These are phyloP conservation scores for Mallotus villosus DNA, from an alignment of 2,797 vertebrate species.

Conservation along the genomic window DNA sequence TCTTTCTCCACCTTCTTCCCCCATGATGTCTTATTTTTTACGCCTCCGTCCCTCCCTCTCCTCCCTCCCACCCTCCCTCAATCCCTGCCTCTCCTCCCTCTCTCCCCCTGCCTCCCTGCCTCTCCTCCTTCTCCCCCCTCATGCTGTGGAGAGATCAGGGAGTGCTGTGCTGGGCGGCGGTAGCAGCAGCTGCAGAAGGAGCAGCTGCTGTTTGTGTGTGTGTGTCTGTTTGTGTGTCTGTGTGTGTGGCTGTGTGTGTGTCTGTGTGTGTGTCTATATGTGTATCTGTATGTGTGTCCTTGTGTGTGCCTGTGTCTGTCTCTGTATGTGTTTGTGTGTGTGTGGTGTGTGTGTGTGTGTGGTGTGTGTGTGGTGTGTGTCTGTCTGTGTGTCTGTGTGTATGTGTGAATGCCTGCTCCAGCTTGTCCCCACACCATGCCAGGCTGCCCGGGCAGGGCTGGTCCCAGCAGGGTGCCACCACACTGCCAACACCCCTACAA, in stretches of 20 bases:
- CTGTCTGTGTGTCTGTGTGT: conserved; percentile 16
- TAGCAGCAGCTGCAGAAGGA: conserved; percentile 76
- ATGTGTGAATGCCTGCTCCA: conserved; percentile 62
- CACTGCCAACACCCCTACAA: conserved; percentile 69
- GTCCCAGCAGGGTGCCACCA: conserved; percentile 75
- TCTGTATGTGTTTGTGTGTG: conserved; percentile 24
- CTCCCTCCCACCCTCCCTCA: conserved; percentile 28
- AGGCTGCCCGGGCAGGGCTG: conserved; percentile 71
- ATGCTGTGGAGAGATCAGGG: conserved; percentile 43
- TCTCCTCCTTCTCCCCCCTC: conserved; percentile 40
- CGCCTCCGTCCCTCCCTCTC: conserved; percentile 14
- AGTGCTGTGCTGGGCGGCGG: conserved; percentile 66
- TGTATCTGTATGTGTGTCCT: conserved; percentile 19
- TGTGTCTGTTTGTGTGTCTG: conserved; percentile 12
- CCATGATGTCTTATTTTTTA: conserved; percentile 25
- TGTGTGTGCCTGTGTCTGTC: not conserved
- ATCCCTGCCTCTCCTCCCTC: conserved; percentile 31
- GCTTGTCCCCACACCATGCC: conserved; percentile 67
- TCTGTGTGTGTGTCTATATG: conserved; percentile 25
- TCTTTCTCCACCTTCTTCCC: conserved; percentile 29
- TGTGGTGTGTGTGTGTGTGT: conserved; percentile 22
- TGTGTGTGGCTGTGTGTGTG: conserved; percentile 7
- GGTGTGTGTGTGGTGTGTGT: conserved; percentile 34
- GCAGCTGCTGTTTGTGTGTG: conserved; percentile 65
- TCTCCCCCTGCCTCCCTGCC: conserved; percentile 3